Evolutionary conservation across 2,797 vertebrate species (phyloP).

Genomic region (Avahi laniger): DNA sequence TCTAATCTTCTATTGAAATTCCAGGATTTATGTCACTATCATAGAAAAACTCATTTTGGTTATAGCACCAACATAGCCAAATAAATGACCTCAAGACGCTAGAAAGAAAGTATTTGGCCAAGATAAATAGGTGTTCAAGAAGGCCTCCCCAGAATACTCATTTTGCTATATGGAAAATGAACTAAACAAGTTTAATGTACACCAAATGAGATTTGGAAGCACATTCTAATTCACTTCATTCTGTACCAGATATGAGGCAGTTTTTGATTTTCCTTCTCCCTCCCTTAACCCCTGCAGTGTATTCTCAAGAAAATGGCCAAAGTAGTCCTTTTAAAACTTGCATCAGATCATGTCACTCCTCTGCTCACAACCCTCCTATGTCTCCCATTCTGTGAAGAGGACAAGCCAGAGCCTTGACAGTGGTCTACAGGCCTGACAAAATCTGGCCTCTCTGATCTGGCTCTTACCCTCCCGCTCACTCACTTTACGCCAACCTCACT

Average conservation of each 20-base stretch:
- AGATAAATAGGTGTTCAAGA: conserved; percentile 75
- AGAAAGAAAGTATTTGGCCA: conserved; percentile 74
- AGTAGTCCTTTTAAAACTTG: conserved; percentile 43
- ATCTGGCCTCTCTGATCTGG: background rate
- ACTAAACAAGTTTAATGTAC: conserved; percentile 66
- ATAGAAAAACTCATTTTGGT: conserved; percentile 80
- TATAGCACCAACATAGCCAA: conserved; percentile 75
- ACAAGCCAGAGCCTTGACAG: background rate
- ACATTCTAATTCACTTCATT: conserved; percentile 67
- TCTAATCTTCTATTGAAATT: conserved; percentile 74
- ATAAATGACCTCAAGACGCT: conserved; percentile 79
- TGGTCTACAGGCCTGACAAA: accelerated
- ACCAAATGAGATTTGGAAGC: conserved; percentile 69
- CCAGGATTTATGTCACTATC: conserved; percentile 79
- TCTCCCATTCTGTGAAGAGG: background rate
- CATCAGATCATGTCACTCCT: background rate
- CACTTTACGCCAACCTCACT: background rate
- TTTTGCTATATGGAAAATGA: conserved; percentile 79
- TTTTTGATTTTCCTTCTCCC: conserved; percentile 61
- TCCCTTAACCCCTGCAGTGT: conserved; percentile 4
- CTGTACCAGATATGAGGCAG: conserved; percentile 56
- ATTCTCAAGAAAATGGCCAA: conserved; percentile 52
- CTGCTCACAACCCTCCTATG: background rate
- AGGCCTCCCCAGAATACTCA: conserved; percentile 62
- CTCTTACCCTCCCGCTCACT: background rate